Conservation (phyloP, 2,113 vertebrate species). For the Vulpes vulpes region DNA sequence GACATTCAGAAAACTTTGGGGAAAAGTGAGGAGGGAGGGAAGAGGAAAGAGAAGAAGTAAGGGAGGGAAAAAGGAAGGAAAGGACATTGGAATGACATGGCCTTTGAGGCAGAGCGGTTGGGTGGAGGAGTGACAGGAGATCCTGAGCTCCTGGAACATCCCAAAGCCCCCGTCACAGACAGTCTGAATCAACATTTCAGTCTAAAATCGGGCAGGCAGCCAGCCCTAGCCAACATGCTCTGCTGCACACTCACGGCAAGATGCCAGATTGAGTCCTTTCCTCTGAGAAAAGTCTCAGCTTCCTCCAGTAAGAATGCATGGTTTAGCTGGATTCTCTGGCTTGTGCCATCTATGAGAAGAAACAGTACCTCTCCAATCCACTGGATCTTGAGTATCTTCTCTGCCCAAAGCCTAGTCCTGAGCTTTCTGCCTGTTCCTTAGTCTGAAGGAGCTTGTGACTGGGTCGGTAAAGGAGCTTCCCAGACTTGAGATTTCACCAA, state of each 20-base stretch:
- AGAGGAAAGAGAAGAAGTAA: background rate
- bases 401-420: background rate
- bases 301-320: background rate
- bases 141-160: background rate
- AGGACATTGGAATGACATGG: background rate
- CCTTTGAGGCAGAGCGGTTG: background rate
- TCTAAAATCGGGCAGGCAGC: background rate
- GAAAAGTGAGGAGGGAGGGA: background rate
- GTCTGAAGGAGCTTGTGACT: background rate
- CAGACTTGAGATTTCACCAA: slow-evolving; percentile 13
- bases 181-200: background rate
- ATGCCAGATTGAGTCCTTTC: background rate
- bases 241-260: background rate
- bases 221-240: background rate
- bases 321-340: background rate
- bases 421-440: slow-evolving; percentile 21
- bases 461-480: slow-evolving; percentile 25
- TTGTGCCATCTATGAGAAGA: background rate
- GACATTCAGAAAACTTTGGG: background rate
- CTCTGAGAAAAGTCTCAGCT: background rate
- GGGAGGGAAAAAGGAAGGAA: too few species aligned
- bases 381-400: background rate
- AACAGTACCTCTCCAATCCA: background rate
- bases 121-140: background rate
- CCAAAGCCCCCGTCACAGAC: background rate